Conservation (phyloP, 2,113 vertebrate genomes). For the Halcyon senegalensis region DNA sequence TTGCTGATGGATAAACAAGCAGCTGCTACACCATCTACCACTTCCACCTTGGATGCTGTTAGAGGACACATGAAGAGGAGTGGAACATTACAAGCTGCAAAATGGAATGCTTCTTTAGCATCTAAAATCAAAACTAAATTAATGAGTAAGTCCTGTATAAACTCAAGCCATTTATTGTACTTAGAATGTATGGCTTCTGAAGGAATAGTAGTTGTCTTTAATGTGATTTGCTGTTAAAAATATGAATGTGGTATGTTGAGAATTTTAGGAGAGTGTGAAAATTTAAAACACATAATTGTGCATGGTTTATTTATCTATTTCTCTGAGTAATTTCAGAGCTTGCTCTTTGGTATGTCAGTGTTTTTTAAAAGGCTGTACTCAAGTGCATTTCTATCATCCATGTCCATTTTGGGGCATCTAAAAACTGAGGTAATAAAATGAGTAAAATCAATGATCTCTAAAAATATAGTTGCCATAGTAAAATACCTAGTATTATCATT, state of each 20-base stretch:
- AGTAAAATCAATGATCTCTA: background rate
- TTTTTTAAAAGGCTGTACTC: background rate
- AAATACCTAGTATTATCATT: background rate
- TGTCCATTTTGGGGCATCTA: background rate
- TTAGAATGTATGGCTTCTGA: background rate
- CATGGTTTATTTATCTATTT: background rate
- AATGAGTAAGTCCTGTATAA: conserved; percentile 80
- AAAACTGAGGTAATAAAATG: background rate
- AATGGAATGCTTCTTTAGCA: conserved; percentile 77
- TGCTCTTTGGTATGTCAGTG: background rate
- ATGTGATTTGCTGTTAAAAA: background rate
- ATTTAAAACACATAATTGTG: background rate
- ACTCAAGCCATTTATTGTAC: background rate
- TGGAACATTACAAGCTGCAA: conserved; percentile 66
- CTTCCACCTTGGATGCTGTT: conserved; percentile 16
- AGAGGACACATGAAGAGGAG: conserved; percentile 63
- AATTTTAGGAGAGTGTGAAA: background rate
- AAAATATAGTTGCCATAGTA: background rate
- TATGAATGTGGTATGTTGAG: background rate
- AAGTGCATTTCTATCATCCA: background rate
- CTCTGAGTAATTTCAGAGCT: background rate
- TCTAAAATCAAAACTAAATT: conserved; percentile 89
- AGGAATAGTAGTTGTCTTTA: background rate
- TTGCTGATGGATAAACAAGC: conserved; percentile 31
- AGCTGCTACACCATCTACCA: background rate